phyloP scores from a whole-genome alignment of 2,113 vertebrate species.

The Megaptera novaeangliae region DNA sequence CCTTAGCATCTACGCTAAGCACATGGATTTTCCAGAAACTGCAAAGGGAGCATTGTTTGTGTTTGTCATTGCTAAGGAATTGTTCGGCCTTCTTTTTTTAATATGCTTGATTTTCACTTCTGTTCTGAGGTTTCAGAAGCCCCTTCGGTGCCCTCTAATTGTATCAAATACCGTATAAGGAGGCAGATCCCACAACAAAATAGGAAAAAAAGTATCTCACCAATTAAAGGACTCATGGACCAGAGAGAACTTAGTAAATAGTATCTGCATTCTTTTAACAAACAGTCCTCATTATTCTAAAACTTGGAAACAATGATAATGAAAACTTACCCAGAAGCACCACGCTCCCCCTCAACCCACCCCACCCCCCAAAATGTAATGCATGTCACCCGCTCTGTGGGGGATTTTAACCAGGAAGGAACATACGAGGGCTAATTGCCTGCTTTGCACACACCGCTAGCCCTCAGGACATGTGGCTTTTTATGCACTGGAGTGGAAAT shows the following conservation, averaged over 20 bases:
- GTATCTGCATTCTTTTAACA: neutral
- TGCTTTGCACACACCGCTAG: neutral
- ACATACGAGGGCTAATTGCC: neutral
- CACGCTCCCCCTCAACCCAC: no score
- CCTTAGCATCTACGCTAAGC: neutral
- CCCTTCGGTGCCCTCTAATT: neutral
- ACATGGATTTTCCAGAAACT: neutral
- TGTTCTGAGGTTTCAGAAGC: neutral
- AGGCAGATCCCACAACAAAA: neutral
- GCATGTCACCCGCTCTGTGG: neutral
- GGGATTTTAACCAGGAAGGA: neutral
- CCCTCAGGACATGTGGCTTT: neutral
- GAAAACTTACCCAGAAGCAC: neutral
- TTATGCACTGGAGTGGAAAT: no score
- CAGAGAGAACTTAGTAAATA: neutral
- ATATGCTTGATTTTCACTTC: neutral
- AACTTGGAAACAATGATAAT: neutral
- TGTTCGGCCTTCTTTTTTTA: neutral
- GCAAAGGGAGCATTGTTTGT: neutral
- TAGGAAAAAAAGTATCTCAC: neutral
- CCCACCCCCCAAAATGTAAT: neutral
- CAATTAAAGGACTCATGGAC: neutral
- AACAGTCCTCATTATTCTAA: neutral
- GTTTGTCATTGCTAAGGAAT: neutral
- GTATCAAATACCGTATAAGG: neutral